phyloP scores from a whole-genome alignment of 2,888 invertebrate genomes.

The Cephus pygmeus region DNA sequence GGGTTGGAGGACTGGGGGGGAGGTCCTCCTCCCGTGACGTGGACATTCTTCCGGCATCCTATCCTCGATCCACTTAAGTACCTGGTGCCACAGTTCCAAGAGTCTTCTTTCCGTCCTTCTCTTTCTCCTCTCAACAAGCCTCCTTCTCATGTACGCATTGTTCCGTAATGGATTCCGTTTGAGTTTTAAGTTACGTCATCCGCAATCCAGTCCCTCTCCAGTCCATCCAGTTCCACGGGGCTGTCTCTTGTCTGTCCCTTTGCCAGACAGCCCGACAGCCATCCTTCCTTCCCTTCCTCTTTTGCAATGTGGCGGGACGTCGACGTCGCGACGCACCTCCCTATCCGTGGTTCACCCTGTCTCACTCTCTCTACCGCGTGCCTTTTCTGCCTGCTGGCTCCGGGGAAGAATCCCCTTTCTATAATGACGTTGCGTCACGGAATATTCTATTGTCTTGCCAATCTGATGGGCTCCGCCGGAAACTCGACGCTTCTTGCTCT shows the following conservation, averaged over 20 bases:
- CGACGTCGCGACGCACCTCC: neutral
- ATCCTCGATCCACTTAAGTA: neutral
- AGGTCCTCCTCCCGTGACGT: neutral
- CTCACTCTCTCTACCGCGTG: neutral
- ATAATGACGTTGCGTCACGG: conserved; percentile 43
- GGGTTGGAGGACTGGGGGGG: neutral
- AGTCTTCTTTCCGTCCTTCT: neutral
- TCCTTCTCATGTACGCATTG: conserved; percentile 40
- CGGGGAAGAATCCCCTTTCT: neutral
- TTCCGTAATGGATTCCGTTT: conserved; percentile 35
- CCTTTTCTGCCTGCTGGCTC: neutral
- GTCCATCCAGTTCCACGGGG: neutral
- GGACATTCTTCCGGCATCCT: neutral
- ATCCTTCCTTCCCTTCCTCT: neutral
- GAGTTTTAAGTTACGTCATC: conserved; percentile 19
- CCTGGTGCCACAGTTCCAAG: neutral
- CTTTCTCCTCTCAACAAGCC: neutral
- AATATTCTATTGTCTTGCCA: conserved; percentile 53
- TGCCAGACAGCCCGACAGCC: neutral
- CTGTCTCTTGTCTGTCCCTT: neutral
- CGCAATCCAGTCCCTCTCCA: neutral
- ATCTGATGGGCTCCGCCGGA: conserved; percentile 53
- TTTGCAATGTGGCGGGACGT: too few relatives aligned
- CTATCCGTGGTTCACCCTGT: neutral
- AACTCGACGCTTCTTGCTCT: conserved; percentile 35